Percentiles rank a stretch among this genome's conserved stretches.
phyloP scores from a whole-genome alignment of 1,140 invertebrate species.

The Drosophila aff. region DNA sequence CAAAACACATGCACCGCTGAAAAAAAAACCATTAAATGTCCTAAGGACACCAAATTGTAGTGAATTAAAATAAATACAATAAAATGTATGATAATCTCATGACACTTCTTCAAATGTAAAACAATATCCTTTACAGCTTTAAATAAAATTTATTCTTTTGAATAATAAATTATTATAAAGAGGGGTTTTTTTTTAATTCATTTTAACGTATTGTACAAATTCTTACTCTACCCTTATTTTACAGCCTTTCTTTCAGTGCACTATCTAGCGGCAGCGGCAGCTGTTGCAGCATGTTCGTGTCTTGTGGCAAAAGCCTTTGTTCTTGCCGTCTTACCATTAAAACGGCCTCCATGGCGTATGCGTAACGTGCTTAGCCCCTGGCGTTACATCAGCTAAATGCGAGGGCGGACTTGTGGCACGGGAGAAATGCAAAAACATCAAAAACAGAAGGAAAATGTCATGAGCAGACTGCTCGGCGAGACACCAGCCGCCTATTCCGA shows the following conservation, averaged over 20 bases:
- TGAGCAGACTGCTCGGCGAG: slow-evolving; percentile 18
- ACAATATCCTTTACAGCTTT: background rate
- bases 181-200: no score
- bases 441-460: slow-evolving; percentile 11
- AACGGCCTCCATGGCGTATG: slow-evolving; percentile 46
- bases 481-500: slow-evolving; percentile 6
- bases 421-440: slow-evolving; percentile 20
- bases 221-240: no score
- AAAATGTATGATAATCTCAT: background rate
- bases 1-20: background rate
- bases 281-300: slow-evolving; percentile 35
- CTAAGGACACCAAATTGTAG: background rate
- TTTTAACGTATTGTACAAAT: no score
- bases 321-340: slow-evolving; percentile 32
- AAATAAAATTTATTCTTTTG: background rate
- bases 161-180: background rate
- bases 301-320: slow-evolving; percentile 42
- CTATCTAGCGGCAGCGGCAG: slow-evolving; percentile 5
- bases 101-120: background rate
- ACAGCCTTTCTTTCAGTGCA: background rate
- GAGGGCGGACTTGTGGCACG: background rate
- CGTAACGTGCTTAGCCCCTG: slow-evolving; percentile 44
- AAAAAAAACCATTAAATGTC: background rate
- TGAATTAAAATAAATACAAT: background rate
- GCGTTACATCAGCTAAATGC: slow-evolving; percentile 26